Conservation (phyloP, 2,113 vertebrate genomes). For the Pedionomus torquatus region DNA sequence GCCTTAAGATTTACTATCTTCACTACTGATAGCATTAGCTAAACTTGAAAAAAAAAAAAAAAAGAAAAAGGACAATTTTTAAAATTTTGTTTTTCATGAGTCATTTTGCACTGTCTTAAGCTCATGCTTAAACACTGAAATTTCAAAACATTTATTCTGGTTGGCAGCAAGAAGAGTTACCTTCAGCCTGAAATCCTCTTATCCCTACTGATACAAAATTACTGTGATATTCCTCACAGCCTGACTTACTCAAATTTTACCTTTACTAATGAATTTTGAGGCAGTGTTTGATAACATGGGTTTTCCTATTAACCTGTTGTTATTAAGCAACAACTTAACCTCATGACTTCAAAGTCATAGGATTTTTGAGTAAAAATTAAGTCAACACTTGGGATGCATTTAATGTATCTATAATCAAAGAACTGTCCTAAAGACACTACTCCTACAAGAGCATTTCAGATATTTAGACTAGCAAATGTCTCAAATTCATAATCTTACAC, state of each 20-base stretch:
- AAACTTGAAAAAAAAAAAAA: not conserved
- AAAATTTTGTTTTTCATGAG: not conserved
- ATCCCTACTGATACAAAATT: not conserved
- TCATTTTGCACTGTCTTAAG: not conserved
- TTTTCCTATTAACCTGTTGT: too few species aligned
- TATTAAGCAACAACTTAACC: not conserved
- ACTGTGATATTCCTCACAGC: not conserved
- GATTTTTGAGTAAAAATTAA: not conserved
- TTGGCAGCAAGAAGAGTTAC: not conserved
- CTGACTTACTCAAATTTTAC: not conserved
- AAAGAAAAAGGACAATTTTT: not conserved
- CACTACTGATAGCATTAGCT: not conserved
- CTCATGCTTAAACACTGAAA: not conserved
- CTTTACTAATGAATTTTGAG: not conserved
- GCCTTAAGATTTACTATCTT: not conserved
- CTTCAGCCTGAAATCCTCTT: slow-evolving; percentile 4
- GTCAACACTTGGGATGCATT: not conserved
- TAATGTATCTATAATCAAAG: not conserved
- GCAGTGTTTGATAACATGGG: not conserved
- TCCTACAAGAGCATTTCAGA: not conserved
- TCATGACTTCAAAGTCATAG: not conserved
- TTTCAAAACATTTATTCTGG: not conserved
- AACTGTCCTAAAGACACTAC: not conserved
- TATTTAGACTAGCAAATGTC: not conserved
- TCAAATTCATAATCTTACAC: not conserved